Evolutionary conservation across 2,113 vertebrate genomes (phyloP).

Genomic region (Machaerirhynchus nigripectus): DNA sequence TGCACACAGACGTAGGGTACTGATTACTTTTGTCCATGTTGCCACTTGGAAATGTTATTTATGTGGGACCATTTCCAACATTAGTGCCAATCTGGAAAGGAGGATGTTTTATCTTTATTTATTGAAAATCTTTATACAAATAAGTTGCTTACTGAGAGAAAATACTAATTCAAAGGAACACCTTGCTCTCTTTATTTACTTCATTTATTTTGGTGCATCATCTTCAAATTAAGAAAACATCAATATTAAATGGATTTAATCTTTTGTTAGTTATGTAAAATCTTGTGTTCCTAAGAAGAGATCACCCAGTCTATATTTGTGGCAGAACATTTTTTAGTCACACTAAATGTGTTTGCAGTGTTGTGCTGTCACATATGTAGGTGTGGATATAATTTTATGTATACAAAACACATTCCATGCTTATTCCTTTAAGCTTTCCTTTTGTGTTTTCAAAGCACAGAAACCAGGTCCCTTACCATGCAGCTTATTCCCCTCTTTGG

Average conservation of each 20-base stretch:
- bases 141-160: background rate
- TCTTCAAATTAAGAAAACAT: background rate
- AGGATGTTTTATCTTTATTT: constrained; percentile 22
- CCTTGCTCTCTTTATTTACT: background rate
- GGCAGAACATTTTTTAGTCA: background rate
- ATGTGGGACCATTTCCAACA: background rate
- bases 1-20: background rate
- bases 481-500: background rate
- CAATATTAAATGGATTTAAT: background rate
- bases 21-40: constrained; percentile 5
- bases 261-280: background rate
- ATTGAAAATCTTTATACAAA: constrained; percentile 18
- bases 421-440: background rate
- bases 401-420: background rate
- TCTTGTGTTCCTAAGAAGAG: background rate
- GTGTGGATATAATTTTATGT: background rate
- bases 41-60: constrained; percentile 19
- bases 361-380: background rate
- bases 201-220: background rate
- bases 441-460: background rate
- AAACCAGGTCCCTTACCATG: background rate
- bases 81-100: background rate
- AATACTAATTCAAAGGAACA: background rate
- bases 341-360: background rate
- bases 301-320: background rate